phyloP scores from a whole-genome alignment of 2,797 vertebrate genomes.

The Sphenodon punctatus region DNA sequence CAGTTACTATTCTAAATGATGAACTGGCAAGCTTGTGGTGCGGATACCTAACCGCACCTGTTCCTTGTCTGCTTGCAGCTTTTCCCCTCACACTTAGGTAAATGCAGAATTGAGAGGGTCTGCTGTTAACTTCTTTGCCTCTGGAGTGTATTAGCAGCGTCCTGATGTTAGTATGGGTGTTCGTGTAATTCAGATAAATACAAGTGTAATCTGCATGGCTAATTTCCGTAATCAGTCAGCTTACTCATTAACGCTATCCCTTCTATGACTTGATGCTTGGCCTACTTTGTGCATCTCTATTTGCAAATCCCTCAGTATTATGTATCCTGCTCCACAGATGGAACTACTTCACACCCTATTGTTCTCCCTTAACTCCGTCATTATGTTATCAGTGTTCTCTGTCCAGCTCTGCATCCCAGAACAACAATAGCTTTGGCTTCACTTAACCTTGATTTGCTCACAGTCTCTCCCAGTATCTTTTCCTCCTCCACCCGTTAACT shows the following conservation, averaged over 20 bases:
- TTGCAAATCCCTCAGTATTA: not conserved
- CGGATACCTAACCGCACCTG: not conserved
- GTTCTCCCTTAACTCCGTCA: not conserved
- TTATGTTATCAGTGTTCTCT: not conserved
- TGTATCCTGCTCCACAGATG: not conserved
- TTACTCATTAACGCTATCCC: no score
- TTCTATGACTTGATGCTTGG: not conserved
- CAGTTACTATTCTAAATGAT: not conserved
- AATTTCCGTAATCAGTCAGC: no score
- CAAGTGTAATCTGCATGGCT: not conserved
- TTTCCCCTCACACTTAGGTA: not conserved
- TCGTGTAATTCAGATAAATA: not conserved
- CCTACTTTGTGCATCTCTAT: not conserved
- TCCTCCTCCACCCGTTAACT: conserved; percentile 21
- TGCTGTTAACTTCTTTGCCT: not conserved
- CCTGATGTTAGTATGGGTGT: no score
- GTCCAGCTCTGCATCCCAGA: conserved; percentile 18
- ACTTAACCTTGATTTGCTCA: conserved; percentile 32
- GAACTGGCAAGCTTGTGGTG: not conserved
- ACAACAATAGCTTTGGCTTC: not conserved
- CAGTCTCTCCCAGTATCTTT: conserved; percentile 16
- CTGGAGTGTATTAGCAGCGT: no score
- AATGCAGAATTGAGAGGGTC: not conserved
- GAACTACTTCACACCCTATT: not conserved
- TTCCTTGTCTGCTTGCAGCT: not conserved